These are phyloP conservation scores for Lysandra bellargus DNA, from an alignment of 2,888 invertebrate genomes.

Conservation along the genomic window DNA sequence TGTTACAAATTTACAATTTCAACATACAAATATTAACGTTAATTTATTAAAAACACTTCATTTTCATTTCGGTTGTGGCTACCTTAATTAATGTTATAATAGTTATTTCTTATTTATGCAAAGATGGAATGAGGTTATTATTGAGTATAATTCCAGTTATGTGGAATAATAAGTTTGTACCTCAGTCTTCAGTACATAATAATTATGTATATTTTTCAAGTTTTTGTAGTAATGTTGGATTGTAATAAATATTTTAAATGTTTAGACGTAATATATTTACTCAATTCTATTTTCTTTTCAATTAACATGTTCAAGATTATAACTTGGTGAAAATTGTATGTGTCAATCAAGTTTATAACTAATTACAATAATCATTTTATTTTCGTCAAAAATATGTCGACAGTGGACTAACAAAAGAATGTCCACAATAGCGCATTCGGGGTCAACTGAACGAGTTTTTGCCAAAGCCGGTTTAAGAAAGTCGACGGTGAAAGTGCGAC, in stretches of 20 bases:
- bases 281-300: too few species aligned
- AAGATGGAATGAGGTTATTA: neutral
- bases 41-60: constrained; percentile 13
- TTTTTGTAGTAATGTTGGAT: neutral
- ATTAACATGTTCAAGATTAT: too few species aligned
- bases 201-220: neutral
- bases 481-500: constrained; percentile 71
- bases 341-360: too few species aligned
- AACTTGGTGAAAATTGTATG: too few species aligned
- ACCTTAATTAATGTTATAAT: constrained; percentile 18
- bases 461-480: constrained; percentile 60
- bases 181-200: neutral
- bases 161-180: neutral
- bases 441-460: constrained; percentile 63
- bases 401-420: constrained; percentile 53
- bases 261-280: too few species aligned
- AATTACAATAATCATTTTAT: neutral
- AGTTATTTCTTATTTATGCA: constrained; percentile 17
- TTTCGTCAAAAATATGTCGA: constrained; percentile 40
- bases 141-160: constrained; percentile 12
- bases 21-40: neutral
- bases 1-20: constrained; percentile 11
- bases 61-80: constrained; percentile 9
- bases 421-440: constrained; percentile 59
- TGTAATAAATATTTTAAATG: neutral